Conservation (phyloP, 2,797 vertebrate species). For the Xyrichtys novacula region DNA sequence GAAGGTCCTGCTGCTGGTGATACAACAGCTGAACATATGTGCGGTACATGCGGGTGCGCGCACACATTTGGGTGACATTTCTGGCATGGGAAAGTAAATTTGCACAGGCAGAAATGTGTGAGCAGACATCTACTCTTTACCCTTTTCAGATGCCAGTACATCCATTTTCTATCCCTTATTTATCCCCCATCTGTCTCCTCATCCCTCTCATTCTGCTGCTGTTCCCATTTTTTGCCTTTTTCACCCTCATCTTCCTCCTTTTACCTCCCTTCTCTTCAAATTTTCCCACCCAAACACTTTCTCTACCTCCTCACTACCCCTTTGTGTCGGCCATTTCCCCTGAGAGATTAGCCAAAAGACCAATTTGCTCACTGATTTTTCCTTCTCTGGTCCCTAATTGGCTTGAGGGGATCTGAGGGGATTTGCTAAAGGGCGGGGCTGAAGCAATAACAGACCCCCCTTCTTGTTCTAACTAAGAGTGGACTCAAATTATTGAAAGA, state of each 20-base stretch:
- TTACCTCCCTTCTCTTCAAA: not conserved
- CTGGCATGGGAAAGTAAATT: not conserved
- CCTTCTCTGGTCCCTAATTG: conserved; percentile 62
- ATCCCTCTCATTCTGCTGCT: not conserved
- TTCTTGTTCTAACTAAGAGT: conserved; percentile 1
- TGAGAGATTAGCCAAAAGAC: conserved; percentile 62
- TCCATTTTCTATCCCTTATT: not conserved
- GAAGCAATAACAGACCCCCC: conserved; percentile 1
- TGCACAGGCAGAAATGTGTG: not conserved
- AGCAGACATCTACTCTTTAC: conserved; percentile 1
- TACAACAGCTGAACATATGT: conserved; percentile 33
- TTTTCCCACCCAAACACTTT: not conserved
- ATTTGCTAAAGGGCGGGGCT: conserved; percentile 59
- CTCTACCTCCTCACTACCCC: not conserved
- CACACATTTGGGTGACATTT: not conserved
- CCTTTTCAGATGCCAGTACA: not conserved
- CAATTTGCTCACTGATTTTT: conserved; percentile 64
- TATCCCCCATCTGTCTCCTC: not conserved
- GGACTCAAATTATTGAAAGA: conserved; percentile 34
- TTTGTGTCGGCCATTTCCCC: conserved; percentile 14
- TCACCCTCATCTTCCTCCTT: not conserved
- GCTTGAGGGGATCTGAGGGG: conserved; percentile 63
- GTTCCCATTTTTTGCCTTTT: not conserved
- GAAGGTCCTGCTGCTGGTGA: conserved; percentile 22
- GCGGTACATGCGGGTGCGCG: not conserved